Evolutionary conservation across 2,797 vertebrate species (phyloP).

Genomic region (Sebastes variabilis): DNA sequence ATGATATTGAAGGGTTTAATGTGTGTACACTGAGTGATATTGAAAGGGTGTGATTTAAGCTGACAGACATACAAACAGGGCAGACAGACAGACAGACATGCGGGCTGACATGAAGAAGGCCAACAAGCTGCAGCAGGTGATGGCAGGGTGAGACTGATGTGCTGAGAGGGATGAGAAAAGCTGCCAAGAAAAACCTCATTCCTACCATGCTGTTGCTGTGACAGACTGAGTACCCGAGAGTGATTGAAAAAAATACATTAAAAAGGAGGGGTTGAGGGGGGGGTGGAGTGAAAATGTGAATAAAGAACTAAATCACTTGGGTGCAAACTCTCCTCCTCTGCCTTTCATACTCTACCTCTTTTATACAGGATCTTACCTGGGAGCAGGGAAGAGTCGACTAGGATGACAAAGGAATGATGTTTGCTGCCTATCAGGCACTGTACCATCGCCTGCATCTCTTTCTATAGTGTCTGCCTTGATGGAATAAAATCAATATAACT

Average conservation of each 20-base stretch:
- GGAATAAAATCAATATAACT: neutral
- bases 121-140: constrained; percentile 59
- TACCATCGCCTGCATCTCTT: neutral
- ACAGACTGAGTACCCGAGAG: constrained; percentile 35
- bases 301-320: constrained; percentile 45
- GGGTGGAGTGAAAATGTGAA: constrained; percentile 13
- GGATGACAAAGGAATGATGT: constrained; percentile 10
- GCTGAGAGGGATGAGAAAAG: constrained; percentile 50
- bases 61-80: neutral
- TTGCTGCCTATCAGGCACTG: neutral
- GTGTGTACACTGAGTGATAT: neutral
- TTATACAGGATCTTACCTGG: constrained; percentile 24
- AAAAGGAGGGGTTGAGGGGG: neutral
- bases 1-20: neutral
- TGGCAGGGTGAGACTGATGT: constrained; percentile 37
- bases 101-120: constrained; percentile 6
- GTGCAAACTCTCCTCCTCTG: constrained; percentile 39
- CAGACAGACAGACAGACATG: neutral
- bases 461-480: neutral
- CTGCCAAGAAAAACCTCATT: constrained; percentile 68
- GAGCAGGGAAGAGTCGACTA: constrained; percentile 11
- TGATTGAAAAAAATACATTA: constrained; percentile 30
- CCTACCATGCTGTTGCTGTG: constrained; percentile 52
- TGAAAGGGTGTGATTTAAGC: neutral
- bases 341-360: constrained; percentile 24